These are phyloP conservation scores for Phyllotreta cruciferae DNA, from an alignment of 2,888 invertebrate species.

Conservation along the genomic window DNA sequence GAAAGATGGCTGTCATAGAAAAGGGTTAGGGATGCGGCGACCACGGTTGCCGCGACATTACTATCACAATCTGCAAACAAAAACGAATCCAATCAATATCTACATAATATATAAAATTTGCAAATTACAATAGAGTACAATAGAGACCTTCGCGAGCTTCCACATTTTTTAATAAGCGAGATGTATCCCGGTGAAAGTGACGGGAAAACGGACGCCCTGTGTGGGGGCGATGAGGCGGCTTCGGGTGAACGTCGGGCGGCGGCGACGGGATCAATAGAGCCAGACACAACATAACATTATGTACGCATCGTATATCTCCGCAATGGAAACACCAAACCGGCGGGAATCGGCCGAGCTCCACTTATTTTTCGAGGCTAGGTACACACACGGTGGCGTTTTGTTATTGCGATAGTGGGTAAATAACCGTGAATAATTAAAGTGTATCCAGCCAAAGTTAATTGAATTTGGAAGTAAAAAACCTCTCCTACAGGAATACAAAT, in stretches of 20 bases:
- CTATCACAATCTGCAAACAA: slow-evolving; percentile 56
- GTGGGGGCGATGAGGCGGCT: slow-evolving; percentile 5
- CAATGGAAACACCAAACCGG: background rate
- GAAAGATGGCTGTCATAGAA: slow-evolving; percentile 50
- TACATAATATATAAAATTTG: too few relatives aligned
- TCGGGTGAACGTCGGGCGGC: slow-evolving; percentile 13
- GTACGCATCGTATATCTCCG: slow-evolving; percentile 13
- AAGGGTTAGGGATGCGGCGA: slow-evolving; percentile 44
- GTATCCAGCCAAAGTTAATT: too few relatives aligned
- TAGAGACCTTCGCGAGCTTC: too few relatives aligned
- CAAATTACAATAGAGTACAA: too few relatives aligned
- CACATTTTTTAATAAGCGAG: too few relatives aligned
- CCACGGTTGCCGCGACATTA: slow-evolving; percentile 55
- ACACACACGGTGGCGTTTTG: background rate
- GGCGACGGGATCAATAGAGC: slow-evolving; percentile 61
- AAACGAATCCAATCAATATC: slow-evolving; percentile 31
- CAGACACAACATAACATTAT: slow-evolving; percentile 60
- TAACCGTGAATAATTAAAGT: too few relatives aligned
- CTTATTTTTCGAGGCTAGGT: too few relatives aligned
- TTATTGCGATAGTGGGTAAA: background rate
- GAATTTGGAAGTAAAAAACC: too few relatives aligned
- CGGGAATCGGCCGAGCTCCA: background rate
- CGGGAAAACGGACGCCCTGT: slow-evolving; percentile 1
- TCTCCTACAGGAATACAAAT: too few relatives aligned
- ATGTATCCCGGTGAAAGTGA: slow-evolving; percentile 6